Percentiles rank a stretch among this genome's conserved stretches.
Conservation (phyloP, 2,113 vertebrate genomes). For the Egretta garzetta region DNA sequence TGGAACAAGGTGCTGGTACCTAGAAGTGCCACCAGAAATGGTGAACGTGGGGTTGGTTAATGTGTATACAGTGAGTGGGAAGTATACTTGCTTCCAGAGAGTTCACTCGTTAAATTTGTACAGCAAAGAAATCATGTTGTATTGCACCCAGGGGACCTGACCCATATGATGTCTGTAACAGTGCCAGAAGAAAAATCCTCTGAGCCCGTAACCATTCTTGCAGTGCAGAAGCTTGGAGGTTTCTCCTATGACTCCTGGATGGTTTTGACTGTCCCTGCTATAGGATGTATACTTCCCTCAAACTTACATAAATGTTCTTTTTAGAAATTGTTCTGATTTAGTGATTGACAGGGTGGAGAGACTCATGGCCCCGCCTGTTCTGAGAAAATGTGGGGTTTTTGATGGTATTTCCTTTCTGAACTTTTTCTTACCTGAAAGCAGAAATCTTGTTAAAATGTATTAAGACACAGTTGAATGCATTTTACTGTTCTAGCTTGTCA, state of each 20-base stretch:
- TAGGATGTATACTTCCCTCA: background rate
- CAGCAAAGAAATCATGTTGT: background rate
- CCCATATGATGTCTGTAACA: background rate
- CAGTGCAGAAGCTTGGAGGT: background rate
- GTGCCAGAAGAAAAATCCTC: background rate
- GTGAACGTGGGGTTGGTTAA: background rate
- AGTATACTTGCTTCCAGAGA: background rate
- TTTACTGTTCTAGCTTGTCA: background rate
- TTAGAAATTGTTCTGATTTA: background rate
- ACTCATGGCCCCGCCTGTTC: rapidly evolving
- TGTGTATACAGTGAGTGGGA: background rate
- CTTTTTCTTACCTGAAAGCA: background rate
- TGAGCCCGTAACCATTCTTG: background rate
- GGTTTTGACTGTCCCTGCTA: background rate
- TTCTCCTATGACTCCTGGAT: background rate
- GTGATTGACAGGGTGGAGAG: background rate
- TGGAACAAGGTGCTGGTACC: background rate
- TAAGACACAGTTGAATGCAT: background rate
- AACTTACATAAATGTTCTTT: background rate
- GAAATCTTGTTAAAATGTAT: background rate
- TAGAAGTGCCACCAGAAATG: background rate
- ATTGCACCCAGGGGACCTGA: background rate
- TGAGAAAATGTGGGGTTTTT: background rate
- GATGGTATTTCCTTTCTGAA: background rate
- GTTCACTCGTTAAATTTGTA: background rate